A percentile compares a stretch with the other conserved stretches of the same genome.
These are phyloP conservation scores for Ameiurus melas DNA, from an alignment of 2,113 vertebrate species.

Conservation along the genomic window DNA sequence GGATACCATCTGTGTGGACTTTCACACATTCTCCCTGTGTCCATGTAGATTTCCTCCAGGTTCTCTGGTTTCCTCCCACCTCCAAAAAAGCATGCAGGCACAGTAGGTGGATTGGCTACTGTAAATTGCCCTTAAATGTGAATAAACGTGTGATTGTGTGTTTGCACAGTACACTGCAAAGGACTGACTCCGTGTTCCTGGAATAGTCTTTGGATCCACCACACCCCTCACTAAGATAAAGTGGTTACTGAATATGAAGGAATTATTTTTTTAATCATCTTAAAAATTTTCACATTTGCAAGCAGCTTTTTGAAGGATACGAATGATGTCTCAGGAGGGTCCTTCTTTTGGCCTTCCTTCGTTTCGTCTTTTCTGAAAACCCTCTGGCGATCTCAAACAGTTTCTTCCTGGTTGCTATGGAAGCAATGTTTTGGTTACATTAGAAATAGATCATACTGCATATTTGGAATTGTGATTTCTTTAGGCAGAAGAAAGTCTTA, in stretches of 20 bases:
- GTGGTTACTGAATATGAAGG: neutral
- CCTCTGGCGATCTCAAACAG: slow-evolving; percentile 94
- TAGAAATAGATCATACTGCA: neutral
- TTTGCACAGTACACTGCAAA: neutral
- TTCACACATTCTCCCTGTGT: neutral
- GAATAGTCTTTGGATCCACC: neutral
- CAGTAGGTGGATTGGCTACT: neutral
- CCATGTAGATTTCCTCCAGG: neutral
- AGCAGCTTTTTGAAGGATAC: slow-evolving; percentile 79
- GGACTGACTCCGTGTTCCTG: neutral
- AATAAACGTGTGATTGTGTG: neutral
- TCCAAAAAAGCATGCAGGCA: neutral
- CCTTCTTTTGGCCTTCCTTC: slow-evolving; percentile 91
- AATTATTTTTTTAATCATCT: neutral
- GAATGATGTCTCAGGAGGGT: slow-evolving; percentile 86
- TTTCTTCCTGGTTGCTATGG: slow-evolving; percentile 91
- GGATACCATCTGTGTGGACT: neutral
- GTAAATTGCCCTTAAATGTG: neutral
- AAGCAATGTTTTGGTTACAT: slow-evolving; percentile 8
- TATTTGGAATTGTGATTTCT: neutral
- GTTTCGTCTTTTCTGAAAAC: slow-evolving; percentile 95
- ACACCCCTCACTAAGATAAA: neutral
- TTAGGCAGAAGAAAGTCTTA: slow-evolving; percentile 66
- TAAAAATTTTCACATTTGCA: neutral
- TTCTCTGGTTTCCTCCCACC: neutral